Base-by-base conservation (phyloP, 2,797 vertebrate genomes). In the Neoniphon sammara region DNA sequence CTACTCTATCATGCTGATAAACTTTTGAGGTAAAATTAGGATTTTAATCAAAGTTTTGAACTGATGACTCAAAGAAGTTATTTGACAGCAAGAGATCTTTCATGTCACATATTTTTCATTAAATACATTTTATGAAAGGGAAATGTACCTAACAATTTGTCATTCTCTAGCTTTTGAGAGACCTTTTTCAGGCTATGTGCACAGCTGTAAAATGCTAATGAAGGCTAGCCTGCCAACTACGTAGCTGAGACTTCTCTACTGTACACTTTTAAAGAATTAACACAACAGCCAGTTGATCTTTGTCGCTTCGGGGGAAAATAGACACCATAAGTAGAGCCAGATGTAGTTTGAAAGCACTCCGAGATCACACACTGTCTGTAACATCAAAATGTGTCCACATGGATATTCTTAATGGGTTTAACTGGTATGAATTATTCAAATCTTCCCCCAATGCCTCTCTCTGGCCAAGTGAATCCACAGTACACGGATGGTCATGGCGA, bases 241-340 rank as follows among this genome's bases (percentile, higher is more conserved):
- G 64, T 23, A 74, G 71, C 66, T 30, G 50, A 74, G 79, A 66
- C 71, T 58, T 82, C 66, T 66, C 70, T 78, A 82, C 77, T 78
- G 77, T 84, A 75, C 66, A 83, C 87, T 90, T 91, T 73, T 78
- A 49, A 84, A 74, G 83, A 87, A 88, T 88, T 91, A 90, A 88
- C 78, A 85, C 81, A 73, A 60, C 73, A 88, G 80, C 83, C 71
- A 79, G 91, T 91, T 93, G 92, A 92, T 91, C 81, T 92, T 90
- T 92, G 92, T 93, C 85, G 90, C 93, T 94, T 91, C 84, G 64
- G 93, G 92, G 91, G 85, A 87, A 89, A 91, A 87, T 66, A 85
- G 88, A 87, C 84, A 85, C 86, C 78, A 79, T 47, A 82, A 90
- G 84, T 85, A 56, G 88, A 86, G 78, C 75, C 82, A 89, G 86